phyloP scores from a whole-genome alignment of 23 tunicate genomes.

The Phallusia fumigata region DNA sequence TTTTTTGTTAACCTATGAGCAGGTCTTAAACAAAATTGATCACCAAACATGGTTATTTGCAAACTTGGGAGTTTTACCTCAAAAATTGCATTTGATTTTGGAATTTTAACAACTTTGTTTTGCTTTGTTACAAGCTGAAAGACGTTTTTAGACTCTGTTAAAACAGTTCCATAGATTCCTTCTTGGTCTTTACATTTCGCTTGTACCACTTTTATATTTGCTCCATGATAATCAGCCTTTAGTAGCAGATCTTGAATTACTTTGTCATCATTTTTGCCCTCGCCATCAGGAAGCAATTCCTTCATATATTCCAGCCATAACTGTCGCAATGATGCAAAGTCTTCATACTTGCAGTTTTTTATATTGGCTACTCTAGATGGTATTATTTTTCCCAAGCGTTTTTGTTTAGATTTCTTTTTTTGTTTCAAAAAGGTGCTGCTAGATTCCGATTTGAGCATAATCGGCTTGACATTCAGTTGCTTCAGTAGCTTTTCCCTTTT shows the following conservation, averaged over 20 bases:
- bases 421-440: not conserved
- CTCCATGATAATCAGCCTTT: constrained; percentile 69
- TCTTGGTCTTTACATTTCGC: constrained; percentile 18
- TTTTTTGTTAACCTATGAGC: constrained; percentile 42
- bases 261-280: constrained; percentile 11
- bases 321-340: constrained; percentile 21
- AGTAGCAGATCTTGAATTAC: constrained; percentile 34
- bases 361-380: not conserved
- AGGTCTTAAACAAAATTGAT: constrained; percentile 63
- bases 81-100: constrained; percentile 48
- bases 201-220: constrained; percentile 22
- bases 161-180: constrained; percentile 35
- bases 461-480: constrained; percentile 9
- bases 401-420: not conserved
- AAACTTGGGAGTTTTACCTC: constrained; percentile 11
- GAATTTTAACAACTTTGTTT: constrained; percentile 34
- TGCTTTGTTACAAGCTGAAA: constrained; percentile 39
- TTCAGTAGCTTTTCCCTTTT: constrained; percentile 8
- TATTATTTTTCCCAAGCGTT: not conserved
- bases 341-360: constrained; percentile 23
- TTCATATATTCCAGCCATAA: constrained; percentile 33
- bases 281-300: not conserved
- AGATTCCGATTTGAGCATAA: constrained; percentile 16
- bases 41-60: constrained; percentile 57
- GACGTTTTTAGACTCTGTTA: constrained; percentile 45